These are phyloP conservation scores for Hemithea aestivaria DNA, from an alignment of 2,888 invertebrate genomes.

Conservation along the genomic window DNA sequence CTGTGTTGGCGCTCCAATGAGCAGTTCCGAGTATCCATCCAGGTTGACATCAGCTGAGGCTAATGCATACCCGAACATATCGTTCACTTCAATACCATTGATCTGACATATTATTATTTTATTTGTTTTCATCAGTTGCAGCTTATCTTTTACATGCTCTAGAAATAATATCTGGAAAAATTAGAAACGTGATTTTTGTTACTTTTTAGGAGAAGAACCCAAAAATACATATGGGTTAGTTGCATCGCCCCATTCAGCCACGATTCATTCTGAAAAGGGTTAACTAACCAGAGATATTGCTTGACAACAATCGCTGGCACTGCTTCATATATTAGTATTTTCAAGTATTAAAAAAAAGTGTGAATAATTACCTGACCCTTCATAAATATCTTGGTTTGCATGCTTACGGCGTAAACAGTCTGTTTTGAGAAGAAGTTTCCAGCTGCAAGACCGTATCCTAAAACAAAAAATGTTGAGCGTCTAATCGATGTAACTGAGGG, in stretches of 20 bases:
- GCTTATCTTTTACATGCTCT: constrained; percentile 5
- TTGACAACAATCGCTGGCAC: too few relatives aligned
- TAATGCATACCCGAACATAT: constrained; percentile 79
- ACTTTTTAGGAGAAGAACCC: too few relatives aligned
- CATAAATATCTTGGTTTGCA: constrained; percentile 7
- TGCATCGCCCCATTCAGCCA: too few relatives aligned
- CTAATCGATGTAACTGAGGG: too few relatives aligned
- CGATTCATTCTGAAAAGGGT: too few relatives aligned
- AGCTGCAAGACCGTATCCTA: constrained; percentile 31
- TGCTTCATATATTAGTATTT: too few relatives aligned
- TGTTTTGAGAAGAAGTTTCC: constrained; percentile 34
- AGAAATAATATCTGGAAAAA: constrained; percentile 35
- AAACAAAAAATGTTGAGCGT: too few relatives aligned
- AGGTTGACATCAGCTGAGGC: constrained; percentile 64
- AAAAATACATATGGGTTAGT: too few relatives aligned
- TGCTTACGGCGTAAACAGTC: constrained; percentile 37
- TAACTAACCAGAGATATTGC: too few relatives aligned
- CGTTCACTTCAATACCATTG: constrained; percentile 45
- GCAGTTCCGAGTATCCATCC: constrained; percentile 76
- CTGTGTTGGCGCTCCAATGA: constrained; percentile 79
- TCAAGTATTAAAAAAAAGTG: too few relatives aligned
- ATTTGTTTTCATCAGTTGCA: background rate
- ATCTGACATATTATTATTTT: constrained; percentile 9
- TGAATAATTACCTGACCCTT: constrained; percentile 39
- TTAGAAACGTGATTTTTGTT: background rate